Conservation (phyloP, 2,797 vertebrate species). For the Chelon labrosus region DNA sequence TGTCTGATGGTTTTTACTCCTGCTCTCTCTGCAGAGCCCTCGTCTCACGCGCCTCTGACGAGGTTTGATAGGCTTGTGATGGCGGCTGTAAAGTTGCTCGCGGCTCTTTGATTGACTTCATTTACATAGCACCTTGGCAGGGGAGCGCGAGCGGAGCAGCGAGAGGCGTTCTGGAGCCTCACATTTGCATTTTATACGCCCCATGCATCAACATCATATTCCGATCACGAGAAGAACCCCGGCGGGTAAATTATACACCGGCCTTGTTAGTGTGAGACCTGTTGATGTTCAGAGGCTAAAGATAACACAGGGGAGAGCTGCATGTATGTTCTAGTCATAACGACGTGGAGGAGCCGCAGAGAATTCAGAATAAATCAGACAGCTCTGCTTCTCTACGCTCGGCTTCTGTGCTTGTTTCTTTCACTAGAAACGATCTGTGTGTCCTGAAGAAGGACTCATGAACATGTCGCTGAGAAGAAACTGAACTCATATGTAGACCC, state of each 20-base stretch:
- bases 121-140: conserved; percentile 57
- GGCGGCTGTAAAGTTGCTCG: conserved; percentile 19
- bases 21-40: neutral
- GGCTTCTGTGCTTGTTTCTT: too few species aligned
- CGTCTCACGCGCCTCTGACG: neutral
- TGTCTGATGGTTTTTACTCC: conserved; percentile 14
- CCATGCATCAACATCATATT: conserved; percentile 22
- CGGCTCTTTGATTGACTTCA: conserved; percentile 58
- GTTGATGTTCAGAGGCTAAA: conserved; percentile 34
- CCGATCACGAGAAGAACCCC: conserved; percentile 18
- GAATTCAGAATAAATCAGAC: neutral
- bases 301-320: conserved; percentile 3
- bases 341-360: too few species aligned
- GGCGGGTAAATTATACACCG: conserved; percentile 30
- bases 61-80: conserved; percentile 27
- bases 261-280: conserved; percentile 43
- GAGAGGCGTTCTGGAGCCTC: conserved; percentile 3
- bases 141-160: neutral
- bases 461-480: too few species aligned
- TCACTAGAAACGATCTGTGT: too few species aligned
- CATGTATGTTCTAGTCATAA: neutral
- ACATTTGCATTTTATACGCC: conserved; percentile 50
- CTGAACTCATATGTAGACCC: too few species aligned
- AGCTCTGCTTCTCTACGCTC: neutral
- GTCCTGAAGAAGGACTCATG: too few species aligned